Evolutionary conservation across 1,140 invertebrate genomes (phyloP).

Genomic region (Neotoxoptera formosana): DNA sequence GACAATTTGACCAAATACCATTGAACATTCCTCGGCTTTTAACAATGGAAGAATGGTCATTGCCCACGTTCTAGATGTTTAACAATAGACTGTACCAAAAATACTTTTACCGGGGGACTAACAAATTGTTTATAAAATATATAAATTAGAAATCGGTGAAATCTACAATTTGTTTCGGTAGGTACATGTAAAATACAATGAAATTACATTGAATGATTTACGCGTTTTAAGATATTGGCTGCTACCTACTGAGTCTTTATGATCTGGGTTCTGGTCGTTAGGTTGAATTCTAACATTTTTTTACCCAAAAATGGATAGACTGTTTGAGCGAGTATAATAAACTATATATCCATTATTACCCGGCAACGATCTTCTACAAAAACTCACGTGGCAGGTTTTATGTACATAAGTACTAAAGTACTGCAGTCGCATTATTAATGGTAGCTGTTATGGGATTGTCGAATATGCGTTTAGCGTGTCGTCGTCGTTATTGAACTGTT

Average conservation of each 20-base stretch:
- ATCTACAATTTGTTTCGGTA: not conserved
- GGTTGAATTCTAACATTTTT: not conserved
- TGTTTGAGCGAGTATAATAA: not conserved
- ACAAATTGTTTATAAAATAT: not conserved
- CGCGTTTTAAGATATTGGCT: not conserved
- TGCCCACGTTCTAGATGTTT: not conserved
- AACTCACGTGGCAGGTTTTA: not conserved
- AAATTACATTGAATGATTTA: not conserved
- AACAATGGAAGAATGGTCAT: not conserved
- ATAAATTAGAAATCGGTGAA: not conserved
- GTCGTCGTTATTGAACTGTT: not conserved
- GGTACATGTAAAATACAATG: too few species aligned
- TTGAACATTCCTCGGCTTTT: not conserved
- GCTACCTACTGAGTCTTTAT: not conserved
- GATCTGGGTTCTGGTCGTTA: not conserved
- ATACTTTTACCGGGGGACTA: not conserved
- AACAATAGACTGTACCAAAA: not conserved
- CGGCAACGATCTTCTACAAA: not conserved
- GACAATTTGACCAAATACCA: not conserved
- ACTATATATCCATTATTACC: not conserved
- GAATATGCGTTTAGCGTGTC: not conserved
- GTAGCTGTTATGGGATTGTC: not conserved
- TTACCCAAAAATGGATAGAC: not conserved
- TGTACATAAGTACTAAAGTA: not conserved
- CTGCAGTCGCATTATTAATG: not conserved